Percentiles rank a stretch among this genome's conserved stretches.
phyloP scores from a whole-genome alignment of 2,797 vertebrate genomes.

The Myiotriccus ornatus region DNA sequence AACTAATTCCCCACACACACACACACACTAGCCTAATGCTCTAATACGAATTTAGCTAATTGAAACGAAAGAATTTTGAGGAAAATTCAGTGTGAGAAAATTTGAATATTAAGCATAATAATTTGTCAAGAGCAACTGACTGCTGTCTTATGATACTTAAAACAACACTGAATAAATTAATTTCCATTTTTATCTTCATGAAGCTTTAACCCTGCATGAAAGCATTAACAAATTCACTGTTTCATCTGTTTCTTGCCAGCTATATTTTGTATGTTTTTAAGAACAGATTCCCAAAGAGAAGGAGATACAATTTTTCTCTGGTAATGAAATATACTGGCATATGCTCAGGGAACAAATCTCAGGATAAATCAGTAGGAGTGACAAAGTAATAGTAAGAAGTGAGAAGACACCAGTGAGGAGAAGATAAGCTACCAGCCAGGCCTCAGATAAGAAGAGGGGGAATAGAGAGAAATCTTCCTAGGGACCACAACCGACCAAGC shows the following conservation, averaged over 20 bases:
- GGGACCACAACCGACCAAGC: background rate
- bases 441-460: background rate
- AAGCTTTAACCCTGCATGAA: background rate
- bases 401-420: background rate
- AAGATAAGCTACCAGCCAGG: background rate
- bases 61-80: background rate
- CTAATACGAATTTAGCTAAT: background rate
- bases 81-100: background rate
- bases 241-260: background rate
- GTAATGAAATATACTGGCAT: background rate
- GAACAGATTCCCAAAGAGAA: background rate
- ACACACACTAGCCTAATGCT: background rate
- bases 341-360: background rate
- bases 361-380: background rate
- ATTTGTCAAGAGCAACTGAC: background rate
- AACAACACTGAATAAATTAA: background rate
- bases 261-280: background rate
- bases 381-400: background rate
- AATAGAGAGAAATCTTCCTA: background rate
- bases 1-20: rapidly evolving
- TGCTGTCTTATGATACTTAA: background rate
- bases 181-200: background rate
- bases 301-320: background rate
- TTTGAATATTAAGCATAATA: background rate
- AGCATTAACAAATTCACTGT: background rate